Percentiles rank a stretch among this genome's conserved stretches.
These are phyloP conservation scores for Porphyrio hochstetteri DNA, from an alignment of 2,113 vertebrate species.

Conservation along the genomic window DNA sequence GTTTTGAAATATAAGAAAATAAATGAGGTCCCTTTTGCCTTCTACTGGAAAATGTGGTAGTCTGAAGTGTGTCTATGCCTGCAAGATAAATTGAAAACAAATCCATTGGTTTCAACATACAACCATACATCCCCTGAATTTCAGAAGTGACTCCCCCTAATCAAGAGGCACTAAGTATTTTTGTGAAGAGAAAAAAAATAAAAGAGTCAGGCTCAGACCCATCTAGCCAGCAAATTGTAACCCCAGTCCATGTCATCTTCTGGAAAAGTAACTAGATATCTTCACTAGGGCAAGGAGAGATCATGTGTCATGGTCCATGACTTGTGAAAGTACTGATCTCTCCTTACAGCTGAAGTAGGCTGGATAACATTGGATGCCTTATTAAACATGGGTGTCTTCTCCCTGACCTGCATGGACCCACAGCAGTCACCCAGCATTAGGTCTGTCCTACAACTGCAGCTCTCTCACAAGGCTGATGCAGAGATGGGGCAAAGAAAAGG, in stretches of 20 bases:
- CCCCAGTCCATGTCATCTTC: neutral
- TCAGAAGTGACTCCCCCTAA: neutral
- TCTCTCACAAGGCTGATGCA: neutral
- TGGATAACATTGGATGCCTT: neutral
- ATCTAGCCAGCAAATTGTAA: neutral
- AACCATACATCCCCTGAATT: neutral
- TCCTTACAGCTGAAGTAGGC: neutral
- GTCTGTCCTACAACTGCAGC: neutral
- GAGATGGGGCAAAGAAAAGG: neutral
- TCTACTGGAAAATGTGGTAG: neutral
- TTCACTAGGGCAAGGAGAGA: neutral
- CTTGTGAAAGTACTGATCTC: neutral
- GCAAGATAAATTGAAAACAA: slow-evolving; percentile 35
- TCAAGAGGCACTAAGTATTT: neutral
- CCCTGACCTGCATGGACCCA: fast-evolving
- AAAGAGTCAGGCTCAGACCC: neutral
- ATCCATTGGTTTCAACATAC: slow-evolving; percentile 30
- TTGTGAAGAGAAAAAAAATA: too few species aligned
- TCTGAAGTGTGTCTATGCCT: neutral
- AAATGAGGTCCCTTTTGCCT: neutral
- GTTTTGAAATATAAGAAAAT: neutral
- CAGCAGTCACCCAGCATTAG: fast-evolving
- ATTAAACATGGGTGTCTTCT: neutral
- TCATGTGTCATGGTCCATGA: neutral
- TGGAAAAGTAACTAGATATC: neutral